Evolutionary conservation across 2,113 vertebrate species (phyloP).

Genomic region (Speoplatyrhinus poulsoni): DNA sequence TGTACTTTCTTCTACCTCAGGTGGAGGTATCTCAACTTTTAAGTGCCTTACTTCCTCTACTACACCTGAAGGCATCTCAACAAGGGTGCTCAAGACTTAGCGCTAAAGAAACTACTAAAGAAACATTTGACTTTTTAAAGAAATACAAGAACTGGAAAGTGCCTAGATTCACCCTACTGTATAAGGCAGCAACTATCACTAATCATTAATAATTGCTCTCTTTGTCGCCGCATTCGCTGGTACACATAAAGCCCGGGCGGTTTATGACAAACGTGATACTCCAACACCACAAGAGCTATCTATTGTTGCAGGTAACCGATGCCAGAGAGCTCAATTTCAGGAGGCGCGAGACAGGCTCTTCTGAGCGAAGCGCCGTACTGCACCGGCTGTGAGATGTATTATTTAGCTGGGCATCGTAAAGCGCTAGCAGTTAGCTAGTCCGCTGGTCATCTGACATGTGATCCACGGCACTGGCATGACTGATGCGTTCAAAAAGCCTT

Average conservation of each 20-base stretch:
- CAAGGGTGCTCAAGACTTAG: conserved; percentile 41
- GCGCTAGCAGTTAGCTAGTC: not conserved
- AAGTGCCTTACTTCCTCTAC: too few relatives aligned
- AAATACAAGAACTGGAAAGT: too few relatives aligned
- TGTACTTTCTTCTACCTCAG: too few relatives aligned
- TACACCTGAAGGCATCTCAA: conserved; percentile 42
- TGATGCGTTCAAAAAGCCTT: conserved; percentile 62
- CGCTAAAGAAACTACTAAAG: conserved; percentile 26
- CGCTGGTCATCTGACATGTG: conserved; percentile 17
- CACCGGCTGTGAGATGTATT: conserved; percentile 34
- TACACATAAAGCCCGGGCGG: conserved; percentile 24
- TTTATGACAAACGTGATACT: not conserved
- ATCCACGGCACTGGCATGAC: conserved; percentile 15
- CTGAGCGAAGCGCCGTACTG: not conserved
- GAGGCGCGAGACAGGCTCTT: conserved; percentile 30
- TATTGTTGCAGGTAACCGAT: conserved; percentile 22
- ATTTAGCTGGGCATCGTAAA: conserved; percentile 52
- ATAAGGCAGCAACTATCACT: conserved; percentile 11
- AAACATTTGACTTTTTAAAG: too few relatives aligned
- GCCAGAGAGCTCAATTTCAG: conserved; percentile 19
- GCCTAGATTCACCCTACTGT: conserved; percentile 32
- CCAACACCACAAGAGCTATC: not conserved
- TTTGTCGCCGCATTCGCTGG: conserved; percentile 1
- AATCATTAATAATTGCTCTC: conserved; percentile 16
- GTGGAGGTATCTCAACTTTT: too few relatives aligned